Evolutionary conservation across 35 echinoderm and acorn worm genomes (phyloP).

Genomic region (Apostichopus japonicus): DNA sequence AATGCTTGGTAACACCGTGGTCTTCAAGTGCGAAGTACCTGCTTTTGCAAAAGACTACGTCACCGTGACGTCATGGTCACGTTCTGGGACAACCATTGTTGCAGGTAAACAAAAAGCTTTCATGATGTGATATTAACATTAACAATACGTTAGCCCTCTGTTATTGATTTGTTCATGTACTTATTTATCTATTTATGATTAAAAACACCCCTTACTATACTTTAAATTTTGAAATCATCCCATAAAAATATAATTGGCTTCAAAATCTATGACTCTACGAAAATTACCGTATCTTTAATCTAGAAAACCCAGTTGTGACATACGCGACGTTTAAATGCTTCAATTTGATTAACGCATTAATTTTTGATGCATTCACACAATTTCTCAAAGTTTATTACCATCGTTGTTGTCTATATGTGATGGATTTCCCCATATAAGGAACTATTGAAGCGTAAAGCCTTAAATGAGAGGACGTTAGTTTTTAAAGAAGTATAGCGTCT

Average conservation of each 20-base stretch:
- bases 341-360: background rate
- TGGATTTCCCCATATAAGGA: background rate
- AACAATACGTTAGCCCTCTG: no score
- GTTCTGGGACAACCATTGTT: slow-evolving; percentile 39
- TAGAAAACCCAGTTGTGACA: background rate
- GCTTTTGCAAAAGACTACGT: slow-evolving; percentile 92
- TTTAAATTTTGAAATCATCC: background rate
- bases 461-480: background rate
- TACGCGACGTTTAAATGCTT: background rate
- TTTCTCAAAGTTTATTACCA: background rate
- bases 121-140: no score
- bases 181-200: no score
- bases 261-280: no score
- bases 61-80: slow-evolving; percentile 88
- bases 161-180: no score
- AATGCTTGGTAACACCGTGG: slow-evolving; percentile 90
- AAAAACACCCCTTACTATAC: background rate
- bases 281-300: no score
- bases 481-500: no score
- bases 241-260: background rate
- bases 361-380: background rate
- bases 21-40: slow-evolving; percentile 93
- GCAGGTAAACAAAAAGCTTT: slow-evolving; percentile 57
- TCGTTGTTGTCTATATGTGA: background rate
- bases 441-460: background rate